A percentile compares a stretch with the other conserved stretches of the same genome.
Conservation (phyloP, 53 echinoderm and acorn worm genomes). For the Stichopus horrens region DNA sequence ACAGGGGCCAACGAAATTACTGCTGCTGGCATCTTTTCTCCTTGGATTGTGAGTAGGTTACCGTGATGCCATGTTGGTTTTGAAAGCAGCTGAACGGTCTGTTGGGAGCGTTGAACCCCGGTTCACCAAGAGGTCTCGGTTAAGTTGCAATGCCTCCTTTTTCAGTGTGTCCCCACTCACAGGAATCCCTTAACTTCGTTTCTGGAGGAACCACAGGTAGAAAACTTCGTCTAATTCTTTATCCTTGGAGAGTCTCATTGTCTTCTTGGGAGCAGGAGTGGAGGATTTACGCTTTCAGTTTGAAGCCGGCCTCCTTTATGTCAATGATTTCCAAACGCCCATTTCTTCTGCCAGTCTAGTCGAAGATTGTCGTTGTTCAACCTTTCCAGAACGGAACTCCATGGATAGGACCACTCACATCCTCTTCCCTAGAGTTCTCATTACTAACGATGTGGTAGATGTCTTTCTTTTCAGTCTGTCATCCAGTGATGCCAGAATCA, state of each 20-base stretch:
- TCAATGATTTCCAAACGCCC: neutral
- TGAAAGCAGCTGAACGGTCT: neutral
- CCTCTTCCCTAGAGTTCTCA: too few relatives aligned
- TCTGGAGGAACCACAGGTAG: neutral
- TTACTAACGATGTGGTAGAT: too few relatives aligned
- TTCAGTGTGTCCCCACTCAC: conserved; percentile 8
- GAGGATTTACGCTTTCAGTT: neutral
- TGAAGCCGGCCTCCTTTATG: conserved; percentile 10
- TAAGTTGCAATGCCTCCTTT: neutral
- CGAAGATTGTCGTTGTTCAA: neutral
- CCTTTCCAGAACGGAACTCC: neutral
- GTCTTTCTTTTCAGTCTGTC: too few relatives aligned
- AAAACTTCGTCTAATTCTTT: neutral
- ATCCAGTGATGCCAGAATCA: too few relatives aligned
- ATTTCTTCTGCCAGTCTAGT: conserved; percentile 18
- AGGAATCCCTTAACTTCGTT: neutral
- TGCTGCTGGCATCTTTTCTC: conserved; percentile 6
- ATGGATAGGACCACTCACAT: neutral
- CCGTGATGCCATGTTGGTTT: neutral
- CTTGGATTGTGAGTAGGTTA: neutral
- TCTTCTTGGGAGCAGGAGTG: too few relatives aligned
- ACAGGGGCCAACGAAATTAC: neutral
- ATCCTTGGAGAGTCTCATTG: neutral
- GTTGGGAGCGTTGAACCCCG: neutral
- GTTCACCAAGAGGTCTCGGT: neutral